Evolutionary conservation across 2,888 invertebrate species (phyloP).

Genomic region (Pegoplata infirma): DNA sequence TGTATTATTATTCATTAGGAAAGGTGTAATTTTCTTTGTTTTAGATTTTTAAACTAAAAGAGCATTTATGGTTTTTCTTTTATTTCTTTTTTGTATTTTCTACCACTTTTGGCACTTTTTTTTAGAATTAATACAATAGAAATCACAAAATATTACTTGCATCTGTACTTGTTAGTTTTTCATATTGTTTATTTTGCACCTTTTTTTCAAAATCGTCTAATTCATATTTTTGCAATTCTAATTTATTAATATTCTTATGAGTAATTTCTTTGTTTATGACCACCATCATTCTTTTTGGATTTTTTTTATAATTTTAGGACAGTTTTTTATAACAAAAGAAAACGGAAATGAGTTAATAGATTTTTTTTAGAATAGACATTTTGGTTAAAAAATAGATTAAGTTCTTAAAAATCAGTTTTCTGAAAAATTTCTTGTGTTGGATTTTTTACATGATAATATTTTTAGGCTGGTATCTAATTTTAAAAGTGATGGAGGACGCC

Average conservation of each 20-base stretch:
- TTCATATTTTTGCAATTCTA: constrained; percentile 28
- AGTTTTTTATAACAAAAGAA: constrained; percentile 25
- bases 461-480: no score
- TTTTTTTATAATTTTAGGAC: constrained; percentile 5
- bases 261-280: constrained; percentile 28
- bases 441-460: no score
- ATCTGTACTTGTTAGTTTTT: constrained; percentile 37
- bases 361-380: no score
- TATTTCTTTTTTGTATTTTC: constrained; percentile 2
- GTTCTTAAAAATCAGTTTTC: no score
- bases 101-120: constrained; percentile 32
- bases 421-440: no score
- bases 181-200: constrained; percentile 55
- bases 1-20: constrained; percentile 3
- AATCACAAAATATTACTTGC: background rate
- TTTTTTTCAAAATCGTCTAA: constrained; percentile 18
- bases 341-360: constrained; percentile 58
- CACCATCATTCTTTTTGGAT: constrained; percentile 32
- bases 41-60: constrained; percentile 36
- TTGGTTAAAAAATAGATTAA: no score
- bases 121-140: background rate
- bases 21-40: constrained; percentile 58
- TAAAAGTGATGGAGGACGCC: no score
- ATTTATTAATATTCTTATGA: constrained; percentile 50
- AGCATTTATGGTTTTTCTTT: constrained; percentile 40